Conservation (phyloP, 37 sponge, comb jelly and placozoan genomes). For the Eunapius fragilis region DNA sequence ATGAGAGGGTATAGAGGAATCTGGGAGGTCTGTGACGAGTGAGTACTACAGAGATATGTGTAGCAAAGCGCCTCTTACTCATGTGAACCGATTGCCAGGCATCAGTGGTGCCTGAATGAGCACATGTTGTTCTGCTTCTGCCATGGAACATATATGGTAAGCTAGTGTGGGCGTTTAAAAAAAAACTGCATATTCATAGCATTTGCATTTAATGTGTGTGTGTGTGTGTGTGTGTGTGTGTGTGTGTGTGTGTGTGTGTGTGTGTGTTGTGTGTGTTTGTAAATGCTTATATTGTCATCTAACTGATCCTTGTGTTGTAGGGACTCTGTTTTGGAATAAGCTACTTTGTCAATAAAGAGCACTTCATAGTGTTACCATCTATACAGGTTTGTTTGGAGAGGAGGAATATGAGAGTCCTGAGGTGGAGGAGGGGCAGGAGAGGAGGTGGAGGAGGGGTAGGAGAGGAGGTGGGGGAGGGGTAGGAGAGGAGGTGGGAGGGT, state of each 20-base stretch:
- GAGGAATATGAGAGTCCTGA: neutral
- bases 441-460: neutral
- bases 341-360: constrained; percentile 44
- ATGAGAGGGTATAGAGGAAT: constrained; percentile 27
- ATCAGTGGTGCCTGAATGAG: constrained; percentile 32
- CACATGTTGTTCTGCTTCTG: constrained; percentile 9
- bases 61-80: too few relatives aligned
- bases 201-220: neutral
- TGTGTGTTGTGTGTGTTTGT: neutral
- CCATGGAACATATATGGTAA: constrained; percentile 39
- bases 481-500: neutral
- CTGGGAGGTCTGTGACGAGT: neutral
- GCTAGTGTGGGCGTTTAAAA: neutral
- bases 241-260: constrained; percentile 9
- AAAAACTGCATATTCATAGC: too few relatives aligned
- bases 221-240: constrained; percentile 18
- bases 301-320: constrained; percentile 5
- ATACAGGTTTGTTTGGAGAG: constrained; percentile 30
- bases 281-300: neutral
- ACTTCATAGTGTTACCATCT: constrained; percentile 50
- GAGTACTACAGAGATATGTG: neutral
- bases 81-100: constrained; percentile 10
- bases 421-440: neutral
- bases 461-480: neutral
- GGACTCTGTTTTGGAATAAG: constrained; percentile 38